Percentiles rank a stretch among this genome's conserved stretches.
These are phyloP conservation scores for Glyptemys insculpta DNA, from an alignment of 2,797 vertebrate genomes.

Conservation along the genomic window DNA sequence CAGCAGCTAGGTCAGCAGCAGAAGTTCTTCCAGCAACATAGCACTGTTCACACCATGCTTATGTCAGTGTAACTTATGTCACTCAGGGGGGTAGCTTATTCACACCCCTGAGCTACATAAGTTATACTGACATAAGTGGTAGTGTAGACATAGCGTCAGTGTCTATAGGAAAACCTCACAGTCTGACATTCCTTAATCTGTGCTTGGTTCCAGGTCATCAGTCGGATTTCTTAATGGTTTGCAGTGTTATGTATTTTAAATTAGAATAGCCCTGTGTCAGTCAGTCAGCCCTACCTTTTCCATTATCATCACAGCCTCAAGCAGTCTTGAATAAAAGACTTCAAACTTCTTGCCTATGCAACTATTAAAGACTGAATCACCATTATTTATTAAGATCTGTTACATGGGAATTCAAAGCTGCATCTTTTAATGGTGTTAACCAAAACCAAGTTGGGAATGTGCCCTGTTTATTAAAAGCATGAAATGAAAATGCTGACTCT, in stretches of 20 bases:
- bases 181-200: neutral
- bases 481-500: constrained; percentile 29
- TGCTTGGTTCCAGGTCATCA: neutral
- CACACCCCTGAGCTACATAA: neutral
- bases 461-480: constrained; percentile 35
- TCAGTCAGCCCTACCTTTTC: constrained; percentile 46
- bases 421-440: neutral
- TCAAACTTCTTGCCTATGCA: constrained; percentile 31
- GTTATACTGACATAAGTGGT: neutral
- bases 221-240: neutral
- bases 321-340: constrained; percentile 42
- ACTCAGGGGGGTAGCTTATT: neutral
- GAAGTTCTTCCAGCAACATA: neutral
- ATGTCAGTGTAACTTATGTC: neutral
- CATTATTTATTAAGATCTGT: constrained; percentile 56
- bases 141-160: neutral
- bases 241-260: neutral
- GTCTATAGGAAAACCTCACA: neutral
- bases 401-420: neutral
- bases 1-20: neutral
- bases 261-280: neutral
- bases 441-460: constrained; percentile 23
- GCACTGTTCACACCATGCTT: neutral
- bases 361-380: constrained; percentile 43
- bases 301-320: constrained; percentile 53